Base-by-base conservation (phyloP, 2,797 vertebrate species). In the Zenarchopterus dispar region DNA sequence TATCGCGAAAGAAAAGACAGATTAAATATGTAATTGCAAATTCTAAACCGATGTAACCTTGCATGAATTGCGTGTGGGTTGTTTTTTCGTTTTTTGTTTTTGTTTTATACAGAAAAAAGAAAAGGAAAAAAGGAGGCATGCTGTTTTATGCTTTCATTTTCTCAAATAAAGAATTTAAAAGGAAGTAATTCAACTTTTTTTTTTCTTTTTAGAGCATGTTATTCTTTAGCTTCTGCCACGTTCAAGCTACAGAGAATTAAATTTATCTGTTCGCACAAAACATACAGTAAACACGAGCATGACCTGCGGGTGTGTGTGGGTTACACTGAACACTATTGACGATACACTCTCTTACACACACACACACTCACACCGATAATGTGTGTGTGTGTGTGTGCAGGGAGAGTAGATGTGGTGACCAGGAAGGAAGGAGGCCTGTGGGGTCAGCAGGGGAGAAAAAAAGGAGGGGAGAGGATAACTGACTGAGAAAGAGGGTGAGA, bases 391-490 rank as follows among this genome's bases (percentile, higher is more conserved):
- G 65, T 62, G 67, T 51, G 41, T 57, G 51, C 49, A 18, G 22
- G 60, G 65, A 73, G 82, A 82, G 67, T 68, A 81, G 78, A 85
- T 86, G 79, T 87, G 75, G 65, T 46, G 69, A 70, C 76, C 69
- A 81, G 85, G 82, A 88, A 86, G 84, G 86, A 88, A 87, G 77
- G 72, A 86, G 72, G 70, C 81, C 82, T 75, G 76, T 78, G 85
- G 82, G 84, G 87, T 86, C 79, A 86, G 61, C 28, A 70, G 74
- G 66, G 76, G 71, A 81, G 71, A 81, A 71, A 77, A n/a, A 73
- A 72, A 75, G 67, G 53, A 70, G 71, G 54, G 69, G 61, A 70
- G 53, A 65, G 51, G 60, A 81, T 74, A 71, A 81, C 78, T 59
- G 73, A 66, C 36, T n/a, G 57, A 57, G n/a, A n/a, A n/a, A 73